Base-by-base conservation (phyloP, 2,888 invertebrate genomes). In the Latrodectus elegans region DNA sequence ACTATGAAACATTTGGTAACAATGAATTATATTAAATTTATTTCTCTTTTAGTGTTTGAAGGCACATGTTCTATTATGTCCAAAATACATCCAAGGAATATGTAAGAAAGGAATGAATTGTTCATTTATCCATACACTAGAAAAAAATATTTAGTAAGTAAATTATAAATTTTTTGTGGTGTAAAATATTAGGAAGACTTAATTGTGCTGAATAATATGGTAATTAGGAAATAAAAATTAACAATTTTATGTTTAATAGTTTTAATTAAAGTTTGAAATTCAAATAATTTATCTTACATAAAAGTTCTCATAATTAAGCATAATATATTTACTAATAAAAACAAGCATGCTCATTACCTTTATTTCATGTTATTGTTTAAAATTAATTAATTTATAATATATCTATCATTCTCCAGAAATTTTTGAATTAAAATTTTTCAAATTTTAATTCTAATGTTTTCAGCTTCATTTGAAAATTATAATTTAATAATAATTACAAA, bases 61-160 rank as follows among this genome's bases (percentile, higher is more conserved):
- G 65, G 79, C 84, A 12, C 84, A 88, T 64, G 70, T 82, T n/a
- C 65, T 89, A 17, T 68, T 84, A 12, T 90, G 90, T 52, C 84
- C 83, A 11, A 26, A 79, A 9, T 89, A 80, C 71, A 52, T 86
- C 4, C 78, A 76, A 67, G 89, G 89, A 11, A 22, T 22, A 17
- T 90, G 90, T 68, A 51, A 76, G 8, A 89, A 89, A 79, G 90
- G 90, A 15, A 64, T 74, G 71, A 26, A 55, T n/a, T 89, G 89
- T 84, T 65, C 74, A 17, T 84, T 84, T 51, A 76, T 81, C 53
- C 89, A 89, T 67, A 74, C 87, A 70, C 64, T 17, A 81, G 84
- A 64, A 15, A 84, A 77, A 49, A 84, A 81, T 67, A 74, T 10
- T 52, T 38, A 49, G 82, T 83, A 83, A 78, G 88, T 88, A 76